Conservation (phyloP, 2,113 vertebrate species). For the Anarrhichthys ocellatus region DNA sequence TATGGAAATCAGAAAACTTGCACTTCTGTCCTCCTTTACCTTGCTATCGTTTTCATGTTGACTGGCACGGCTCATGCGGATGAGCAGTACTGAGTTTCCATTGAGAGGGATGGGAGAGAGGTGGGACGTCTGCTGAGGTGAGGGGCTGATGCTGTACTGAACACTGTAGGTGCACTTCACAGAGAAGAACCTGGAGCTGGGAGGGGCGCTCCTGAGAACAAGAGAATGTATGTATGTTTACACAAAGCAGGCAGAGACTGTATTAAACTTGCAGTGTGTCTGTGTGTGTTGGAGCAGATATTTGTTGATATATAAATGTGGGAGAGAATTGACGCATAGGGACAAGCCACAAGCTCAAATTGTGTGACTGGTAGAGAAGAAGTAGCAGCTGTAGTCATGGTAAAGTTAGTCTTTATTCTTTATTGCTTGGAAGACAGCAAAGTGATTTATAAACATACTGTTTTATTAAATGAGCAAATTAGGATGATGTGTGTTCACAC, state of each 20-base stretch:
- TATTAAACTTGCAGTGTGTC: not conserved
- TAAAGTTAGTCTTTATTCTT: not conserved
- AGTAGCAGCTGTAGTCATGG: not conserved
- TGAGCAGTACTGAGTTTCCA: slow-evolving; percentile 76
- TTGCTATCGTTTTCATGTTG: slow-evolving; percentile 86
- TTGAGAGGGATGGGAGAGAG: slow-evolving; percentile 79
- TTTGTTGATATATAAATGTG: not conserved
- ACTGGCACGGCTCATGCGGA: slow-evolving; percentile 87
- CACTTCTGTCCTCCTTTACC: slow-evolving; percentile 76
- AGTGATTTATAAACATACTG: not conserved
- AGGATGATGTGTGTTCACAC: not conserved
- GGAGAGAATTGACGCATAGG: accelerated
- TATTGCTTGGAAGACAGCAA: not conserved
- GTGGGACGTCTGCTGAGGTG: not conserved
- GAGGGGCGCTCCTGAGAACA: slow-evolving; percentile 86
- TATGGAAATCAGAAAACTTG: not conserved
- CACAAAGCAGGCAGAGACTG: not conserved
- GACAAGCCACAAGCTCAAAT: slow-evolving; percentile 7
- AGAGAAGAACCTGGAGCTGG: slow-evolving; percentile 81
- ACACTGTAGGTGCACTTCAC: slow-evolving; percentile 86
- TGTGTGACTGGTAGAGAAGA: slow-evolving; percentile 29
- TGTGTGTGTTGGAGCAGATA: not conserved
- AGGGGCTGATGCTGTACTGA: slow-evolving; percentile 73
- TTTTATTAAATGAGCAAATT: not conserved
- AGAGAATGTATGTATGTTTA: not conserved